A percentile compares a stretch with the other conserved stretches of the same genome.
These are phyloP conservation scores for Illadopsis cleaveri DNA, from an alignment of 2,113 vertebrate genomes.

Conservation along the genomic window DNA sequence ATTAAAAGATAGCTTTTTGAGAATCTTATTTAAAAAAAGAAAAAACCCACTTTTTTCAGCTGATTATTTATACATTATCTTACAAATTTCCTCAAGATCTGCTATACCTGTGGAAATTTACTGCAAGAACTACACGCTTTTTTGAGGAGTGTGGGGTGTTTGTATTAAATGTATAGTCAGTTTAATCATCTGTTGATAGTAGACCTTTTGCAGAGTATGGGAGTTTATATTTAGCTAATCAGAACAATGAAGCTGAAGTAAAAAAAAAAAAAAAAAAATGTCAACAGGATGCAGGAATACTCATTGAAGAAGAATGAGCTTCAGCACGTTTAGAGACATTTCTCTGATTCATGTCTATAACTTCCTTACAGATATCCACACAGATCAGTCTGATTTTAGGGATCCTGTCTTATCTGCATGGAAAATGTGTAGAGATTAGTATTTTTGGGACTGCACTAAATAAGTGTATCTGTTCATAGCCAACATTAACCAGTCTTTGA, in stretches of 20 bases:
- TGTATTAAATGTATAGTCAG: background rate
- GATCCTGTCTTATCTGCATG: background rate
- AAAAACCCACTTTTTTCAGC: rapidly evolving
- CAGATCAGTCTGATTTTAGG: background rate
- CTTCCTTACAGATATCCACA: background rate
- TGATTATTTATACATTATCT: background rate
- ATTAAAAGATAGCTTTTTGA: background rate
- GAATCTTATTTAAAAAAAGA: background rate
- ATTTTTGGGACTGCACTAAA: background rate
- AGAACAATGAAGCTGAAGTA: background rate
- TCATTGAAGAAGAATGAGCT: background rate
- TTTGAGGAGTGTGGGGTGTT: background rate
- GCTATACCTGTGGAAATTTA: background rate
- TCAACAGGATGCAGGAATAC: background rate
- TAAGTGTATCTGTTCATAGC: background rate
- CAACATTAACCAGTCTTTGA: background rate
- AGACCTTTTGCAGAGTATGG: background rate
- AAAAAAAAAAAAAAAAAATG: background rate
- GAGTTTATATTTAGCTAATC: background rate
- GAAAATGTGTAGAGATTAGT: background rate
- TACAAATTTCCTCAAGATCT: background rate
- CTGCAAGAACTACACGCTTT: background rate
- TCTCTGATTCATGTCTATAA: background rate
- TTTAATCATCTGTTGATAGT: background rate
- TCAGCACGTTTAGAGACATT: background rate